Base-by-base conservation (phyloP, 2,113 vertebrate genomes). In the Manacus vitellinus region DNA sequence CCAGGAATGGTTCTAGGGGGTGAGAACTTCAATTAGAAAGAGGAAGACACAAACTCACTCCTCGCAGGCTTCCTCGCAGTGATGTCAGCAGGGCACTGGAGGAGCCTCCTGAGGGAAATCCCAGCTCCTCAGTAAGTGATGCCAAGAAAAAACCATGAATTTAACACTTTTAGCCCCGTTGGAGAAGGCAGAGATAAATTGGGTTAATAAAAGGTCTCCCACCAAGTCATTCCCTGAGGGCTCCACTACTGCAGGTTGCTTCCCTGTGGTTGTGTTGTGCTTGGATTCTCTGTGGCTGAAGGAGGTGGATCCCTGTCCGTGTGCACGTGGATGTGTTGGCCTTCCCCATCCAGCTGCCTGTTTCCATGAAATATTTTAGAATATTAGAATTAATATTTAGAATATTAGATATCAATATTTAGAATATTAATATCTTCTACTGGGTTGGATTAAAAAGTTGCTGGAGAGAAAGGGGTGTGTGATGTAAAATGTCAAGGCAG, bases 41-140 rank as follows among this genome's bases (percentile, higher is more conserved):
- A 96, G 91, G 96, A 96, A 96, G 96, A 87, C 88, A 72, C 47
- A 39, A 54, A 68, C 85, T 91, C 39, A 27, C 33, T 93, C 75
- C 86, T 91, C 31, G n/a, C 92, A 91, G 68, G 94, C 73, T 96
- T 96, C 96, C 95, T 96, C 13, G 9, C 61, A 27, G 88, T 95
- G 93, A 96, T 96, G 96, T 96, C 96, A 96, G 67, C 9, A 0
- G 59, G 88, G 71, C 93, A 52, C 39, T 93, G 82, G 61, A 92
- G 87, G 93, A 89, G 76, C 72, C 94, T 93, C 95, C 49, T 89
- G 12, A 94, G 96, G 96, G 96, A 97, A 96, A 96, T 96, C 92
- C 94, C 92, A 89, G 92, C 92, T 93, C 76, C 91, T 91, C n/a
- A 39, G 37, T 41, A 70, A 94, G 56, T 47, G 52, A 78, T 0